Percentiles rank a stretch among this genome's conserved stretches.
phyloP scores from a whole-genome alignment of 53 echinoderm and acorn worm genomes.

The Crossaster papposus region DNA sequence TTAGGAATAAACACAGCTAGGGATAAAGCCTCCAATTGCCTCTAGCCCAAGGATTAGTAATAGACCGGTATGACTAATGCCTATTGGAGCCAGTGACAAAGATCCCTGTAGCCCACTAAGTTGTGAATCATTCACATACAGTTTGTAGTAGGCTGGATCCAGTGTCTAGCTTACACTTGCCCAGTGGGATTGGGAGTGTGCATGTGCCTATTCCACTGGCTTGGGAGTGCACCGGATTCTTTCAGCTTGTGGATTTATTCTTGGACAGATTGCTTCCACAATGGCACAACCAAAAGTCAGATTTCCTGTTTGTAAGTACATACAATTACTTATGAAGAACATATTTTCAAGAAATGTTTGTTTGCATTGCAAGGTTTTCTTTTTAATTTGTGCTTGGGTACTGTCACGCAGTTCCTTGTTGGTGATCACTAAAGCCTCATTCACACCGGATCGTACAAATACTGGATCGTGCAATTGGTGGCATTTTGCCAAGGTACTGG shows the following conservation, averaged over 20 bases:
- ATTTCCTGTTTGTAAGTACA: slow-evolving; percentile 37
- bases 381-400: background rate
- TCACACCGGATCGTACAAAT: too few relatives aligned
- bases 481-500: too few relatives aligned
- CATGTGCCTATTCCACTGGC: background rate
- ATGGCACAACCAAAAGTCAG: slow-evolving; percentile 1
- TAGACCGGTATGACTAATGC: slow-evolving; percentile 17
- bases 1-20: too few relatives aligned
- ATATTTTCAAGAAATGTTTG: background rate
- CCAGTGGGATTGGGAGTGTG: background rate
- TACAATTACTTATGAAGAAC: background rate
- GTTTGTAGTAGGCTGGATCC: background rate
- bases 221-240: background rate
- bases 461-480: too few relatives aligned
- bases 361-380: background rate
- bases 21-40: background rate
- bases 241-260: background rate
- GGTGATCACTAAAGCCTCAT: too few relatives aligned
- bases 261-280: background rate
- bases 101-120: background rate
- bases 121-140: background rate
- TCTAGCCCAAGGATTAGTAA: background rate
- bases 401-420: background rate
- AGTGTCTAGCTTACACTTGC: background rate
- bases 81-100: background rate